phyloP scores from a whole-genome alignment of 2,113 vertebrate genomes.

The Amphilophus citrinellus region DNA sequence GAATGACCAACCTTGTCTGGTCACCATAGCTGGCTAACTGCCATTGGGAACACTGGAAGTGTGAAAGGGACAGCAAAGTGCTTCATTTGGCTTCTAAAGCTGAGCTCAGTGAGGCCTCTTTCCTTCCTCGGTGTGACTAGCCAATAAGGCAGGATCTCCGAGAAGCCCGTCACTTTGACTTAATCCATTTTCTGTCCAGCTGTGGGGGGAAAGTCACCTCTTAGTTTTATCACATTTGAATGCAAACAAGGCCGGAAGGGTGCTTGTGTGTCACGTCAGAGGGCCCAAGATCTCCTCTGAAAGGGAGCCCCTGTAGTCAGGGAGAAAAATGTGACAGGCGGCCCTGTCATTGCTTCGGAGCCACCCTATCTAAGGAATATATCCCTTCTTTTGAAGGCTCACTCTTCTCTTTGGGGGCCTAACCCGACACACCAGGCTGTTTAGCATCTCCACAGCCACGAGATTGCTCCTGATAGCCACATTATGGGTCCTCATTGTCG shows the following conservation, averaged over 20 bases:
- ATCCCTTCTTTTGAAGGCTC: conserved; percentile 81
- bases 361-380: conserved; percentile 86
- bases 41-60: conserved; percentile 71
- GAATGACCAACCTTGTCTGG: conserved; percentile 59
- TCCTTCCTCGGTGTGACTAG: conserved; percentile 79
- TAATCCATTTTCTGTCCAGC: conserved; percentile 92
- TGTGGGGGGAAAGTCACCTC: conserved; percentile 88
- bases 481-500: conserved; percentile 84
- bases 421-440: conserved; percentile 80
- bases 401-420: conserved; percentile 79
- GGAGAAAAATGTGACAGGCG: conserved; percentile 95
- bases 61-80: conserved; percentile 77
- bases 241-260: conserved; percentile 90
- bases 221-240: conserved; percentile 93
- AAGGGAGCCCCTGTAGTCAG: conserved; percentile 90
- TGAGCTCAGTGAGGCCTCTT: conserved; percentile 77
- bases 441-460: conserved; percentile 82
- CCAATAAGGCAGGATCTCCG: conserved; percentile 51
- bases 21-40: conserved; percentile 75
- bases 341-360: conserved; percentile 87
- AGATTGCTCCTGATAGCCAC: conserved; percentile 80
- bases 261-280: conserved; percentile 83
- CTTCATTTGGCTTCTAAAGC: conserved; percentile 75
- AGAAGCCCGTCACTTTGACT: conserved; percentile 85
- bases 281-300: conserved; percentile 87